Evolutionary conservation across 2,888 invertebrate species (phyloP).

Genomic region (Trachelus iudaicus): DNA sequence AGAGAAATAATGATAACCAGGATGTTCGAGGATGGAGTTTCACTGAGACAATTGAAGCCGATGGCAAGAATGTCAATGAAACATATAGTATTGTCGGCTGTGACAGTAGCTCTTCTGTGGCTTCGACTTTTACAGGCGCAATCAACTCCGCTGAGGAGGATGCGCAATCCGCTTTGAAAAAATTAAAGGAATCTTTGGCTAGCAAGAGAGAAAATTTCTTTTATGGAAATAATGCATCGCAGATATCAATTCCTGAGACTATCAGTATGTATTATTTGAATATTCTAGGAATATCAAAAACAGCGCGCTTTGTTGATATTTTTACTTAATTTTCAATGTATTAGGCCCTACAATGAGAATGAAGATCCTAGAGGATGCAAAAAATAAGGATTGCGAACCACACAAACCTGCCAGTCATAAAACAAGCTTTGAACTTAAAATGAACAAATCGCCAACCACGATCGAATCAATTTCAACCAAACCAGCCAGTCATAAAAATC

Average conservation of each 20-base stretch:
- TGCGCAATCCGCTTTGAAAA: conserved; percentile 37
- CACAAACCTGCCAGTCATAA: conserved; percentile 56
- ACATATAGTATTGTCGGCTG: background rate
- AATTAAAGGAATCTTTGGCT: conserved; percentile 44
- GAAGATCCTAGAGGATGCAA: conserved; percentile 26
- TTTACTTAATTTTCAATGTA: background rate
- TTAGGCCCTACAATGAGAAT: conserved; percentile 24
- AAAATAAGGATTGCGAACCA: conserved; percentile 45
- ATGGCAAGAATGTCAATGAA: conserved; percentile 1
- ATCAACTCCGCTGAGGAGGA: conserved; percentile 36
- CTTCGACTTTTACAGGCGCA: conserved; percentile 17
- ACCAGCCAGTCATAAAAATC: conserved; percentile 18
- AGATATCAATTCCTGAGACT: conserved; percentile 16
- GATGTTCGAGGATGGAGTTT: background rate
- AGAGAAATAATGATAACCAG: background rate
- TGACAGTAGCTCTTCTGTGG: conserved; percentile 13
- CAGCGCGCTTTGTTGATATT: background rate
- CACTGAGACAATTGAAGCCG: background rate
- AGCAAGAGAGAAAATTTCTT: conserved; percentile 46
- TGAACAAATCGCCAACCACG: conserved; percentile 37
- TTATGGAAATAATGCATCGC: conserved; percentile 33
- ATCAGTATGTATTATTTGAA: background rate
- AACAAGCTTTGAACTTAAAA: conserved; percentile 46
- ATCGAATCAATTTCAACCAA: conserved; percentile 31
- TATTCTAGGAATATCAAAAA: background rate